Evolutionary conservation across 2,797 vertebrate genomes (phyloP).

Genomic region (Dendrocincla tyrannina): DNA sequence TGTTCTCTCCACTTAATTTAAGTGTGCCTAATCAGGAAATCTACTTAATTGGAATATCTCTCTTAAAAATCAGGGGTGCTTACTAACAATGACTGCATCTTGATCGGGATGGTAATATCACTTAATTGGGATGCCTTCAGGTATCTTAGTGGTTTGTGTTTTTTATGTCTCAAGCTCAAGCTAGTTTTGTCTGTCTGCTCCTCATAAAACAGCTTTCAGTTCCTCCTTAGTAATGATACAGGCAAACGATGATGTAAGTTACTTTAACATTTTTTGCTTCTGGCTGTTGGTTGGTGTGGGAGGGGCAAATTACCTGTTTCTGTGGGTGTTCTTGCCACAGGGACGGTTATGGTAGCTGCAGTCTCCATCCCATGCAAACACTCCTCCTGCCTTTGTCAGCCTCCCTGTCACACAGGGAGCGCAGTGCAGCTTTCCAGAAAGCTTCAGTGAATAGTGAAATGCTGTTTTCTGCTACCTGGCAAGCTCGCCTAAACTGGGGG

Average conservation of each 20-base stretch:
- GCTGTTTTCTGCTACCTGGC: not conserved
- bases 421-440: not conserved
- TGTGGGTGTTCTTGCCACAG: conserved; percentile 71
- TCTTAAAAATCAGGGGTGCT: conserved; percentile 47
- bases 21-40: conserved; percentile 50
- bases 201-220: conserved; percentile 67
- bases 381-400: not conserved
- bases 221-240: conserved; percentile 68
- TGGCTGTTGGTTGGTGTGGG: conserved; percentile 63
- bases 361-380: conserved; percentile 4
- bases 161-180: conserved; percentile 64
- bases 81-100: conserved; percentile 71
- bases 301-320: conserved; percentile 66
- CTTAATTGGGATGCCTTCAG: conserved; percentile 72
- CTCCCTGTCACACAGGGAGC: not conserved
- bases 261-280: conserved; percentile 64
- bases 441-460: not conserved
- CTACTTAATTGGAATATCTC: conserved; percentile 68
- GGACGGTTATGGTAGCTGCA: not conserved
- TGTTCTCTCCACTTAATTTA: conserved; percentile 40
- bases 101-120: conserved; percentile 69
- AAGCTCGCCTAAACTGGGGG: not conserved
- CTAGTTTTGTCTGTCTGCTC: conserved; percentile 67
- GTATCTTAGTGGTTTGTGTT: conserved; percentile 63
- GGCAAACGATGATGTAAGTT: conserved; percentile 65